Evolutionary conservation across 2,888 invertebrate species (phyloP), one percentile per base, ranked within the genome.

Genomic region (Leptopterna dolabrata): DNA sequence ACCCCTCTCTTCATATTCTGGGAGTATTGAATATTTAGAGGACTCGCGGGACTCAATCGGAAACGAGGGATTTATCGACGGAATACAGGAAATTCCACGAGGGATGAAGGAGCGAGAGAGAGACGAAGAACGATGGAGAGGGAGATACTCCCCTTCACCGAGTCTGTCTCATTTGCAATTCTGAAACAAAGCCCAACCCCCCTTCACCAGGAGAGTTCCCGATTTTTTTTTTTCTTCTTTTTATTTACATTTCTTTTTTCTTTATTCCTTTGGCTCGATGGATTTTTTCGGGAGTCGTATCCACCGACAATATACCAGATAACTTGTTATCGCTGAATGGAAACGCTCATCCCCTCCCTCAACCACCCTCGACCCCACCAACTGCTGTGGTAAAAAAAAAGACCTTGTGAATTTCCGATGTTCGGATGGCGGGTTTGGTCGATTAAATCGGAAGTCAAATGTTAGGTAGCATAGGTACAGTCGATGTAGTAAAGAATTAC

Each of bases 11-110:
- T 73, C 73, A 73, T 73, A 73, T 73, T 73, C 73, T 36, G 36
- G 19, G 73, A 36, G 73, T 73, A 73, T 73, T 73, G 73, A 73
- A 73, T 73, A 73, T 73, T 73, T 73, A 73, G 73, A 73, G 73
- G 73, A 73, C 73, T 36, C 73, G 73, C 73, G 73, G 73, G 73
- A 73, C 73, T 73, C 73, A 36, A 73, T 73, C 73, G 73, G 73
- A 73, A 73, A 73, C 73, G 73, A 14, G 36, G 73, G 73, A 73
- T 73, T 73, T 73, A 73, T 73, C 73, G 73, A 73, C 73, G 36
- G 41, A 73, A 73, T 73, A 73, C 73, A 73, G 73, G 73, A 73
- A 73, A 73, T 73, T 73, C 41, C 30, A 36, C 73, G 30, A 73
- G 73, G 73, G 73, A 73, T 73, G 71, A 24, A 27, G 71, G 27